phyloP scores from a whole-genome alignment of 1,140 invertebrate genomes.

The Probaryconus sp. region DNA sequence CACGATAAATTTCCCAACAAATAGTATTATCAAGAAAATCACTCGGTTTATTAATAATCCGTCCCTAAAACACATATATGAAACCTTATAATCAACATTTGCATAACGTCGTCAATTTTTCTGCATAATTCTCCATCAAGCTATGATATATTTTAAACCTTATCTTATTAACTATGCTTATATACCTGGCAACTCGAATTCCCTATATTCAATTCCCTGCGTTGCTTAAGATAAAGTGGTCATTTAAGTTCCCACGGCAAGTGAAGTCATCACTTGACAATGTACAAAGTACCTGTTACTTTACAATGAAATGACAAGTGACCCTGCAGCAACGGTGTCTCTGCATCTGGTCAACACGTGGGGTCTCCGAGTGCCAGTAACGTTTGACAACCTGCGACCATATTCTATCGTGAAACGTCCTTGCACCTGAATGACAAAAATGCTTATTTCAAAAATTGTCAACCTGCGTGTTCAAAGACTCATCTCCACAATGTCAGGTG shows the following conservation, averaged over 20 bases:
- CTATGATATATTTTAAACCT: too few species aligned
- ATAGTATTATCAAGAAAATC: too few species aligned
- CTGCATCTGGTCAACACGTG: constrained; percentile 68
- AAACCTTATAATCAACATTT: too few species aligned
- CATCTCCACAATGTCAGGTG: constrained; percentile 53
- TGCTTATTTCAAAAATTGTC: constrained; percentile 14
- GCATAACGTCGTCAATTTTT: too few species aligned
- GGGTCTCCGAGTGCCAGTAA: constrained; percentile 14
- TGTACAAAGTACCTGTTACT: constrained; percentile 60
- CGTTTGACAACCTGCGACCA: constrained; percentile 10
- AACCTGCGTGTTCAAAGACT: constrained; percentile 29
- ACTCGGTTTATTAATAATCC: too few species aligned
- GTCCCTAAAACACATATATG: too few species aligned
- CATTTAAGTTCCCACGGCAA: constrained; percentile 45
- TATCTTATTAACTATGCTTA: constrained; percentile 43
- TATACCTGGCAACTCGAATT: constrained; percentile 39
- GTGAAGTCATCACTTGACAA: constrained; percentile 54
- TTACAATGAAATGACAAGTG: constrained; percentile 56
- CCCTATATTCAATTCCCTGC: constrained; percentile 32
- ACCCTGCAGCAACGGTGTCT: constrained; percentile 31
- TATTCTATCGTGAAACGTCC: too few species aligned
- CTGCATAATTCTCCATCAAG: too few species aligned
- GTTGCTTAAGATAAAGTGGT: constrained; percentile 30
- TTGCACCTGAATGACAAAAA: constrained; percentile 35
- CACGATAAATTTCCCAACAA: too few species aligned